Evolutionary conservation across 2,888 invertebrate genomes (phyloP), one percentile per base, ranked within the genome.

Genomic region (Epinotia demarniana): DNA sequence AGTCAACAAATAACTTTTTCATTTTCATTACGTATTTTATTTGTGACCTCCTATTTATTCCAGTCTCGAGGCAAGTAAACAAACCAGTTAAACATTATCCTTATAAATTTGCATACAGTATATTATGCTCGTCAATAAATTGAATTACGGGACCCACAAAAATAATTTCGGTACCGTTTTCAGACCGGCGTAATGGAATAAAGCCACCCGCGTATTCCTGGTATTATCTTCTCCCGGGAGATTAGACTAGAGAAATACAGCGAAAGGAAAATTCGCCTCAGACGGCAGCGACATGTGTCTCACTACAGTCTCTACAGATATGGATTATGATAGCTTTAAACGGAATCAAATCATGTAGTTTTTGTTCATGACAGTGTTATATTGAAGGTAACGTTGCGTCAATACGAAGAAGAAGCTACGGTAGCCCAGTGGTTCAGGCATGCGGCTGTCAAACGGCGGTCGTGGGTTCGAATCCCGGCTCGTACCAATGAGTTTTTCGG

Each of bases 161-260:
- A 68, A 73, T 55, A 43, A 73, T 73, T 68, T 62, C 55, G 33
- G 33, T 64, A 19, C 55, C 63, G 55, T 72, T 64, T 73, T 67
- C 73, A 71, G 72, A 62, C 53, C 46, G 46, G 13, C 72, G 61
- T 73, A 73, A 73, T 73, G 55, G 73, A 73, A 73, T 73, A 73
- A 62, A 67, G 55, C 39, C 60, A 33, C 39, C 39, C 49, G 58
- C n/a, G 60, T 63, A 27, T 67, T 67, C 39, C 67, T 60, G 53
- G 72, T 23, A 55, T 68, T 73, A 67, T 68, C 73, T 61, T 33
- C n/a, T 64, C 57, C 63, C 71, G 19, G 57, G 63, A 55, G 72
- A 72, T 27, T 19, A 69, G 27, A 19, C 19, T 39, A 43, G 55
- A 18, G 23, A 49, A 49, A 66, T 66, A 66, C 27, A 27, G 49